Evolutionary conservation across 2,888 invertebrate genomes (phyloP).

Genomic region (Cerastis leucographa): DNA sequence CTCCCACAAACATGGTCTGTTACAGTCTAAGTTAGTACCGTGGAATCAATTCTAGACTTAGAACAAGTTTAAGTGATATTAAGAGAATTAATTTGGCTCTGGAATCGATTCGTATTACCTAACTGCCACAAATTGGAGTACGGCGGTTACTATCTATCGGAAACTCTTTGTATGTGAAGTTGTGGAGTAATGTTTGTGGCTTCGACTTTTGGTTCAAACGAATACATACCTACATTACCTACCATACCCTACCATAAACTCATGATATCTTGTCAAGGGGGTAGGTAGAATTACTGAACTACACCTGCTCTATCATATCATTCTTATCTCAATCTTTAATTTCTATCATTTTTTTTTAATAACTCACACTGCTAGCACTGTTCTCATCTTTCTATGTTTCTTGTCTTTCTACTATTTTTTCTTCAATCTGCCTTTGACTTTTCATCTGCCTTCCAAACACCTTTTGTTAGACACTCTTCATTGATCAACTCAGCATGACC

Average conservation of each 20-base stretch:
- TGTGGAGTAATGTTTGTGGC: conserved; percentile 2
- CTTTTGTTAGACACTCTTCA: background rate
- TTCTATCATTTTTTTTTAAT: too few relatives aligned
- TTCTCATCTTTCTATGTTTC: background rate
- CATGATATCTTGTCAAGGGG: background rate
- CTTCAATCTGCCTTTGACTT: background rate
- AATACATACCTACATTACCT: background rate
- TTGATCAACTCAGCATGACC: background rate
- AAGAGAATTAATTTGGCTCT: conserved; percentile 74
- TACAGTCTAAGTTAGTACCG: conserved; percentile 53
- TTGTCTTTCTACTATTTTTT: background rate
- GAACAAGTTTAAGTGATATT: conserved; percentile 74
- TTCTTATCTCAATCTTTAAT: too few relatives aligned
- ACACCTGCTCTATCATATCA: background rate
- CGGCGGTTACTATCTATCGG: conserved; percentile 55
- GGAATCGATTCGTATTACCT: conserved; percentile 74
- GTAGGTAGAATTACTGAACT: background rate
- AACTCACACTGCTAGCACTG: too few relatives aligned
- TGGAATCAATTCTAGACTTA: conserved; percentile 69
- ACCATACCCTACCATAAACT: background rate
- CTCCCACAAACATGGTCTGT: conserved; percentile 56
- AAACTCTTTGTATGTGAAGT: conserved; percentile 8
- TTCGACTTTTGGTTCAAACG: background rate
- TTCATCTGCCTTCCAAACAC: background rate
- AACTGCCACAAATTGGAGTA: conserved; percentile 73